Evolutionary conservation across 2,888 invertebrate genomes (phyloP).

Genomic region (Ypsolopha scabrella): DNA sequence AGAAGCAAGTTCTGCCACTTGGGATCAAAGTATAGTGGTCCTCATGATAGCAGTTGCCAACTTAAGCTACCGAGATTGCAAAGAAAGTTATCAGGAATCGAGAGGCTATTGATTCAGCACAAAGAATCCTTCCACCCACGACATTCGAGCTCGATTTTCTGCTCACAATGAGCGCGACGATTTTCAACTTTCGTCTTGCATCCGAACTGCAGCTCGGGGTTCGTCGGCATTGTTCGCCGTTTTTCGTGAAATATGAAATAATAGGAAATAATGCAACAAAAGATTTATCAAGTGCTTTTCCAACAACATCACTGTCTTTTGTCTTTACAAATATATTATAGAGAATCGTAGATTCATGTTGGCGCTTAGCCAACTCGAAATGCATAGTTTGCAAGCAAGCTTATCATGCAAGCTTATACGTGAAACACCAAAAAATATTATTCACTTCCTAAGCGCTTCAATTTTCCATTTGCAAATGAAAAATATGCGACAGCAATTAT

Average conservation of each 20-base stretch:
- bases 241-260: conserved; percentile 21
- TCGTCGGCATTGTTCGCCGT: conserved; percentile 30
- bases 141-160: conserved; percentile 61
- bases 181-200: conserved; percentile 59
- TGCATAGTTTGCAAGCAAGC: too few species aligned
- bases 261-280: conserved; percentile 9
- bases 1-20: conserved; percentile 2
- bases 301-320: not conserved
- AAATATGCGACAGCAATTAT: conserved; percentile 22
- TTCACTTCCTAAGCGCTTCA: too few species aligned
- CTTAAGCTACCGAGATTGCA: conserved; percentile 39
- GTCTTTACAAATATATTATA: not conserved
- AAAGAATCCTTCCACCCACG: conserved; percentile 57
- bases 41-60: not conserved
- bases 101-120: conserved; percentile 61
- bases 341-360: not conserved
- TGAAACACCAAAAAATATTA: too few species aligned
- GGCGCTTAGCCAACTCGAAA: not conserved
- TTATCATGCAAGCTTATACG: not conserved
- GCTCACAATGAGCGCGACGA: conserved; percentile 54
- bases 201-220: conserved; percentile 48
- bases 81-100: conserved; percentile 65
- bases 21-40: not conserved
- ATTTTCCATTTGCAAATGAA: too few species aligned
- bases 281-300: not conserved